Conservation (phyloP, 2,113 vertebrate species). For the Chionodraco myersi region DNA sequence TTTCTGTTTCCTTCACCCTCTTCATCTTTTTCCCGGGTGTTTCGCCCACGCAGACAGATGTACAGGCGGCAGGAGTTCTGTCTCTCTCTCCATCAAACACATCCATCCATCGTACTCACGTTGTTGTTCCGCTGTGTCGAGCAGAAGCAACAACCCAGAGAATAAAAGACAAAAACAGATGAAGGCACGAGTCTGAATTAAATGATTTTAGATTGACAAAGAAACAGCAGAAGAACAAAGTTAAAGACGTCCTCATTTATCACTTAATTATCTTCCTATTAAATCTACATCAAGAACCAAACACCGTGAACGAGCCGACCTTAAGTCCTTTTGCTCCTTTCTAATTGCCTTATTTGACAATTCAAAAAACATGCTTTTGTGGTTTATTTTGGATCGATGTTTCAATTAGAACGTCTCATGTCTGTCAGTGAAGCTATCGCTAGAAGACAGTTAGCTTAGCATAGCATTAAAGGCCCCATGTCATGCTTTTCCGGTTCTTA, state of each 20-base stretch:
- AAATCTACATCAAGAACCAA: not conserved
- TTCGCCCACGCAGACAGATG: constrained; percentile 37
- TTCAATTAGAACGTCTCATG: no score
- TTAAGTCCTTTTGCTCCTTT: not conserved
- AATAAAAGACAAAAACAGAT: not conserved
- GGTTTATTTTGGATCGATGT: no score
- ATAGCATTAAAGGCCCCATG: no score
- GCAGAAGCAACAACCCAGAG: constrained; percentile 24
- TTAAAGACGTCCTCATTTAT: not conserved
- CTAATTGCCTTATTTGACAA: no score
- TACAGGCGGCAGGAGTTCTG: constrained; percentile 18
- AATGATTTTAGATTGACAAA: not conserved
- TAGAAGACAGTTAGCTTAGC: no score
- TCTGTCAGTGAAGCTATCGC: no score
- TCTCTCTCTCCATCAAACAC: constrained; percentile 19
- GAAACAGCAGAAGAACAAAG: not conserved
- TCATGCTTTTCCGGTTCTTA: no score
- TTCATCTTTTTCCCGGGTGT: not conserved
- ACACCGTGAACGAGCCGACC: not conserved
- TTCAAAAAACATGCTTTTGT: no score
- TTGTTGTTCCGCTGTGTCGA: constrained; percentile 28
- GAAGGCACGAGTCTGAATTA: not conserved
- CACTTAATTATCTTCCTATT: not conserved
- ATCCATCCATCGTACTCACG: constrained; percentile 40
- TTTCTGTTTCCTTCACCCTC: not conserved